Conservation (phyloP, 2,113 vertebrate species). For the Myxocyprinus asiaticus region DNA sequence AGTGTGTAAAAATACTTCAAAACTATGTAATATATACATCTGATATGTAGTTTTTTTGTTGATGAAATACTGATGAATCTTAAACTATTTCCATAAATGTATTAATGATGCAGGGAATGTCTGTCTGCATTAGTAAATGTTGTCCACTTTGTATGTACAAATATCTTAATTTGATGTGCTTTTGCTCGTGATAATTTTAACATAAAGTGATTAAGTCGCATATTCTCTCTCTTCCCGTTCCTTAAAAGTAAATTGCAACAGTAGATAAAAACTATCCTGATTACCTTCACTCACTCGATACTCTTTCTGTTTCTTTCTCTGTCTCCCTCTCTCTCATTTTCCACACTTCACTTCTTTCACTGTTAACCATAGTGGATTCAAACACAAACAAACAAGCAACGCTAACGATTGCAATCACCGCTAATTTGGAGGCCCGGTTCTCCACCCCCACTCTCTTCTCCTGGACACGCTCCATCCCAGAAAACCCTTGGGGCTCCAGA, state of each 20-base stretch:
- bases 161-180: neutral
- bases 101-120: too few relatives aligned
- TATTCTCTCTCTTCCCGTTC: neutral
- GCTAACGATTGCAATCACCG: conserved; percentile 49
- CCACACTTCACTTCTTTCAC: conserved; percentile 40
- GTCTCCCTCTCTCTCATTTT: conserved; percentile 1
- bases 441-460: conserved; percentile 26
- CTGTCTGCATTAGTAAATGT: too few relatives aligned
- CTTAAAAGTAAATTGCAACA: neutral
- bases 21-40: too few relatives aligned
- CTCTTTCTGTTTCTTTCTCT: neutral
- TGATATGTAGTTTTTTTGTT: too few relatives aligned
- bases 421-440: conserved; percentile 50
- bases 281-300: neutral
- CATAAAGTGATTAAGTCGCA: too few relatives aligned
- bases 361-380: conserved; percentile 51
- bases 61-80: too few relatives aligned
- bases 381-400: conserved; percentile 59
- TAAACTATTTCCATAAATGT: too few relatives aligned
- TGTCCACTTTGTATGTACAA: too few relatives aligned
- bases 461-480: conserved; percentile 14
- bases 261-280: neutral
- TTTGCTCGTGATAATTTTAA: too few relatives aligned
- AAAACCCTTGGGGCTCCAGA: conserved; percentile 36
- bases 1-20: too few relatives aligned